Evolutionary conservation across 2,888 invertebrate genomes (phyloP).

Genomic region (Escarpia spicata): DNA sequence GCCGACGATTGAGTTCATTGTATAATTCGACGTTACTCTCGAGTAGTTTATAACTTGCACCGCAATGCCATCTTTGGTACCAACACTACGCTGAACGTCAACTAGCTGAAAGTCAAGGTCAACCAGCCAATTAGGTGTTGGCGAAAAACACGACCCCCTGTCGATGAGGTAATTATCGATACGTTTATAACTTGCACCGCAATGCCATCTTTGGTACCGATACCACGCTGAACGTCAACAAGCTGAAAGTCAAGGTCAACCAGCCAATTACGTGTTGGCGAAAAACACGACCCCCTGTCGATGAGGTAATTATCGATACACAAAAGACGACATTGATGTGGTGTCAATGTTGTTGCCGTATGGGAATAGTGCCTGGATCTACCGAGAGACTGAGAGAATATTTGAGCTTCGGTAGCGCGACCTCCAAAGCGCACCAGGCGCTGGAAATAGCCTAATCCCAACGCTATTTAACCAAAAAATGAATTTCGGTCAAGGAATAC

Average conservation of each 20-base stretch:
- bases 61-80: no score
- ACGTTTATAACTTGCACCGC: no score
- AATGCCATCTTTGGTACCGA: no score
- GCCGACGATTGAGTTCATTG: no score
- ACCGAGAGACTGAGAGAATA: neutral
- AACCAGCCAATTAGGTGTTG: neutral
- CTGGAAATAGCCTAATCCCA: neutral
- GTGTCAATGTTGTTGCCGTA: neutral
- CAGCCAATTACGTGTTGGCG: neutral
- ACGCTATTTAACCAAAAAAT: neutral
- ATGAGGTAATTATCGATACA: neutral
- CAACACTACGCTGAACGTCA: no score
- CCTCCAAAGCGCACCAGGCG: neutral
- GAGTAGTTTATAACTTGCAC: no score
- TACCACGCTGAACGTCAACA: no score
- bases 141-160: neutral
- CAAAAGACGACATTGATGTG: neutral
- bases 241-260: neutral
- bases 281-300: neutral
- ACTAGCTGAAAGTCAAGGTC: neutral
- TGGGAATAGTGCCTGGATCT: neutral
- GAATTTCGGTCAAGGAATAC: neutral
- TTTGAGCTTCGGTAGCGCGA: neutral
- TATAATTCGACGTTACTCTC: no score
- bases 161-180: neutral